Evolutionary conservation across 2,888 invertebrate species (phyloP).

Genomic region (Allygus modestus): DNA sequence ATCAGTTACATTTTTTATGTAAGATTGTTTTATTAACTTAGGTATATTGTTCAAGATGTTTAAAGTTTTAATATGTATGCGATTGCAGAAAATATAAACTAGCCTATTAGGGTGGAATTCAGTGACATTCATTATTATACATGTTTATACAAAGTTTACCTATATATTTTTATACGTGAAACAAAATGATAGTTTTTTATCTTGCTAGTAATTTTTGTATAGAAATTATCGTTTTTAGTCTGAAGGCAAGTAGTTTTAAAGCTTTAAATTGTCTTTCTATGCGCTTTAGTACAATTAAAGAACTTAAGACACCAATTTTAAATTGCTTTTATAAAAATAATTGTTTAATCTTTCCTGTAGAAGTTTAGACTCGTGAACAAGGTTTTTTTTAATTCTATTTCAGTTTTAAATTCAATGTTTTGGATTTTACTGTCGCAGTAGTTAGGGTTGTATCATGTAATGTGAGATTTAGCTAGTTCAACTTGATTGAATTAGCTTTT

Average conservation of each 20-base stretch:
- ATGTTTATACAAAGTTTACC: background rate
- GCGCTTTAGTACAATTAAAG: background rate
- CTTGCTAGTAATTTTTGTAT: slow-evolving; percentile 3
- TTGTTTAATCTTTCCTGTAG: too few relatives aligned
- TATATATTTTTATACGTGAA: slow-evolving; percentile 20
- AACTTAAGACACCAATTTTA: slow-evolving; percentile 8
- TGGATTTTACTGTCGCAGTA: too few relatives aligned
- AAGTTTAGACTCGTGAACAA: too few relatives aligned
- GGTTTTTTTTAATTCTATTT: too few relatives aligned
- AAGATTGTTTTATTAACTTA: background rate
- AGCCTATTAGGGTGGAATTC: background rate
- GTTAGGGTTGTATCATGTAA: too few relatives aligned
- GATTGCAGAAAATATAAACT: background rate
- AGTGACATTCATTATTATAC: background rate
- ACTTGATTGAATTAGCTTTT: background rate
- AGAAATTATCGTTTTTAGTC: background rate
- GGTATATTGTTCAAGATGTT: background rate
- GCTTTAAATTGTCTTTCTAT: background rate
- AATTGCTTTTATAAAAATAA: background rate
- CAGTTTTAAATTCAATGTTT: too few relatives aligned
- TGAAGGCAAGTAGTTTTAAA: background rate
- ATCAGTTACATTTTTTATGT: background rate
- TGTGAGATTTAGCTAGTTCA: too few relatives aligned
- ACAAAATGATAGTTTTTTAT: slow-evolving; percentile 18
- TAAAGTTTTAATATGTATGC: background rate